Base-by-base conservation (phyloP, 1,140 invertebrate genomes). In the Neomicropteryx cornuta region DNA sequence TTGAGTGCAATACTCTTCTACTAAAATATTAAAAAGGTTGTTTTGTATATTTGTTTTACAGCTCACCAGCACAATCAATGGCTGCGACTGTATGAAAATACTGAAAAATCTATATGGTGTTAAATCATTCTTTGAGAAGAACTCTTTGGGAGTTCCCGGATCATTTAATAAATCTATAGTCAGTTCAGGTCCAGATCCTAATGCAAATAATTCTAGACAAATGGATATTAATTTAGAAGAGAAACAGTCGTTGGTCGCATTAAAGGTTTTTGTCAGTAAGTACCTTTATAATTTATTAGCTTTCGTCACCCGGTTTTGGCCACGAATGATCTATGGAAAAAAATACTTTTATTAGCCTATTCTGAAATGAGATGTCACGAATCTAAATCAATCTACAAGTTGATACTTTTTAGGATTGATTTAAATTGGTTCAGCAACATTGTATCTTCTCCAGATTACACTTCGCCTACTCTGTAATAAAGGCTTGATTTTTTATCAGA, bases 231-330 rank as follows among this genome's bases (percentile, higher is more conserved):
- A 56, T 35, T 45, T 51, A 0, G 76, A 79, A 55, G 76, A 82
- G 49, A 74, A 81, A 48, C 76, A 80, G 47, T 92, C 88, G 0
- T 59, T 95, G 18, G 76, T 81, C 40, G 76, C 84, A 14, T 57
- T 95, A 2, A 79, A 81, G 57, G 69, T 77, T 23, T 79, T 94
- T 46, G 74, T 93, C 18, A 75, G 68, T 64, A 49, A 47, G 56
- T 50, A 4, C 27, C 27, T 18, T 18, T 20, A 22, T n/a, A 10
- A 3, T 33, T 38, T 11, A 5, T 31, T 31, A 33, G 13, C 19
- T 33, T 33, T 38, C 28, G 33, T 16, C 17, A 16, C 16, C 10
- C 16, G 31, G 31, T 10, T 8, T 17, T 11, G 16, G 10, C 5
- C 23, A 24, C 20, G 16, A 24, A 17, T 32, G 5, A 8, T 5